phyloP scores from a whole-genome alignment of 2,888 invertebrate genomes.

The Metalampra italica region DNA sequence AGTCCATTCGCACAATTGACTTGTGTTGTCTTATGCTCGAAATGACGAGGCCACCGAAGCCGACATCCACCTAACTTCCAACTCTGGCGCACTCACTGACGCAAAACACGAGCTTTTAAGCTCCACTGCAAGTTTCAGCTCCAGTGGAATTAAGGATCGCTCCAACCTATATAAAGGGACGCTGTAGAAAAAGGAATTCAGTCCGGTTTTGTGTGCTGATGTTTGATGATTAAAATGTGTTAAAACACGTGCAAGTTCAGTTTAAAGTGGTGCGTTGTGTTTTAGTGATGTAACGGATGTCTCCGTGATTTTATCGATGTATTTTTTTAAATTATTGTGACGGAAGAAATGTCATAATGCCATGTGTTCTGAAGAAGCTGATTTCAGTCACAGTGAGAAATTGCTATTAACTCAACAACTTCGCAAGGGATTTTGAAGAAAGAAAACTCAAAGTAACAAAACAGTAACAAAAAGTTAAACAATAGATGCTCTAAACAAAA shows the following conservation, averaged over 20 bases:
- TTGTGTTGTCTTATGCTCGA: too few relatives aligned
- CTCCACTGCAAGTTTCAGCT: constrained; percentile 48
- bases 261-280: not conserved
- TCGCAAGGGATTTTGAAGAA: too few relatives aligned
- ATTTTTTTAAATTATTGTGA: too few relatives aligned
- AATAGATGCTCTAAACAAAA: too few relatives aligned
- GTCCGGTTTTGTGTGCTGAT: constrained; percentile 28
- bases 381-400: too few relatives aligned
- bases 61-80: constrained; percentile 10
- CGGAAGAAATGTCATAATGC: too few relatives aligned
- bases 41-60: not conserved
- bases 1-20: too few relatives aligned
- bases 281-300: not conserved
- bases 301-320: not conserved
- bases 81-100: constrained; percentile 42
- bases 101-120: constrained; percentile 34
- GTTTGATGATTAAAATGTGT: constrained; percentile 14
- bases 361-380: too few relatives aligned
- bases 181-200: constrained; percentile 26
- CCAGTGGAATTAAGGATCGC: constrained; percentile 30
- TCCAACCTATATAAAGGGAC: constrained; percentile 36
- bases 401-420: too few relatives aligned
- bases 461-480: too few relatives aligned
- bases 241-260: not conserved
- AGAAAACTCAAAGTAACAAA: too few relatives aligned